Base-by-base conservation (phyloP, 2,797 vertebrate genomes). In the Tenualosa thibaudeaui region DNA sequence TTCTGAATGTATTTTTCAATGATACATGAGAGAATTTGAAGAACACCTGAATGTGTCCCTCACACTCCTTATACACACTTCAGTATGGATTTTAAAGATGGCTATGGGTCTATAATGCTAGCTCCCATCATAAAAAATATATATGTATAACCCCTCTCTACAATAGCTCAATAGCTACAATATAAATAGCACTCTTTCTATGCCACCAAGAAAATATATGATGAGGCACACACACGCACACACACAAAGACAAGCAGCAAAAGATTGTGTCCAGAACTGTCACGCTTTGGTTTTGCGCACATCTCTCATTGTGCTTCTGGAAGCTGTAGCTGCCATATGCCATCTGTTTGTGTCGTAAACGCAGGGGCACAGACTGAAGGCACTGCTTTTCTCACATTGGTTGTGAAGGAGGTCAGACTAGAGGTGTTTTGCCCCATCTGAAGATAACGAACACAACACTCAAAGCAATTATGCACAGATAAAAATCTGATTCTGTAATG, bases 391-490 rank as follows among this genome's bases (percentile, higher is more conserved):
- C 37, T 43, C 26, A 17, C 68, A 19, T 15, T 43, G 15, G 68
- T 22, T 43, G 68, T 19, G 31, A 19, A 43, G 37, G 68, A 75
- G 68, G 68, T 75, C 68, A 75, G 37, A 75, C 37, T 43, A 13
- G 68, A 75, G 68, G 68, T 75, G 68, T 75, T 75, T 37, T 75
- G 68, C 87, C 86, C 83, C 85, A 78, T 49, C 65, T 46, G 10
- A 75, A 56, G 85, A 88, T 86, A 89, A 89, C 88, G 83, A 88
- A 88, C 83, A 58, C 81, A 50, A 82, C 86, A 85, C 87, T 84
- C 84, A 86, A 87, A 90, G 85, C 87, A 90, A 90, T 89, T 90
- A 90, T 86, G 83, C 78, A 88, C 81, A 83, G 88, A 88, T 89
- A 89, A 82, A 85, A 84, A 89, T 89, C 78, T 49, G 60, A 78